These are phyloP conservation scores for Labeo rohita DNA, from an alignment of 2,113 vertebrate species.

Conservation along the genomic window DNA sequence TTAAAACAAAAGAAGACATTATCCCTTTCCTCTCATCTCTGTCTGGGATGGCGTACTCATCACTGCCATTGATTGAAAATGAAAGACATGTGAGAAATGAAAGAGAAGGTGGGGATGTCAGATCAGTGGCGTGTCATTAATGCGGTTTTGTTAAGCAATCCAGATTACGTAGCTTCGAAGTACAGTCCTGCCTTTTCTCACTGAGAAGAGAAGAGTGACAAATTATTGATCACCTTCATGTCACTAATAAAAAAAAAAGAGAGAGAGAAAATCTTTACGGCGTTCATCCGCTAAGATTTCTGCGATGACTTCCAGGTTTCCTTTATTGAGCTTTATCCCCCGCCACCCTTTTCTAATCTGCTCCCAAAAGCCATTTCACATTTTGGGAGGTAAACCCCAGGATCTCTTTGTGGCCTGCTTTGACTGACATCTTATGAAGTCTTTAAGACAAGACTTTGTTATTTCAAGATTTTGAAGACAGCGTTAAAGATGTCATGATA, in stretches of 20 bases:
- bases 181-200: slow-evolving; percentile 76
- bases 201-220: slow-evolving; percentile 72
- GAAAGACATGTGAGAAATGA: slow-evolving; percentile 79
- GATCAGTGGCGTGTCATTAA: slow-evolving; percentile 78
- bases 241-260: slow-evolving; percentile 54
- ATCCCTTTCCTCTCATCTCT: slow-evolving; percentile 73
- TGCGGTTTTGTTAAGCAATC: slow-evolving; percentile 77
- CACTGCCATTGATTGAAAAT: slow-evolving; percentile 78
- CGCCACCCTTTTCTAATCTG: slow-evolving; percentile 52
- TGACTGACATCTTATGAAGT: not conserved
- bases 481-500: not conserved
- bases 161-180: slow-evolving; percentile 74
- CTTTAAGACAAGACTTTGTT: not conserved
- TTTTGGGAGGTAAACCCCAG: slow-evolving; percentile 24
- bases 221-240: slow-evolving; percentile 72
- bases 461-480: not conserved
- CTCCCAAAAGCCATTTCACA: not conserved
- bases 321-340: slow-evolving; percentile 61
- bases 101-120: slow-evolving; percentile 72
- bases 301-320: slow-evolving; percentile 64
- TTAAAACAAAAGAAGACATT: slow-evolving; percentile 80
- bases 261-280: slow-evolving; percentile 66
- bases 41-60: slow-evolving; percentile 71
- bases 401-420: slow-evolving; percentile 17
- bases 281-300: slow-evolving; percentile 58